Conservation (phyloP, 1,140 invertebrate species). For the Sycophaga agraensis region DNA sequence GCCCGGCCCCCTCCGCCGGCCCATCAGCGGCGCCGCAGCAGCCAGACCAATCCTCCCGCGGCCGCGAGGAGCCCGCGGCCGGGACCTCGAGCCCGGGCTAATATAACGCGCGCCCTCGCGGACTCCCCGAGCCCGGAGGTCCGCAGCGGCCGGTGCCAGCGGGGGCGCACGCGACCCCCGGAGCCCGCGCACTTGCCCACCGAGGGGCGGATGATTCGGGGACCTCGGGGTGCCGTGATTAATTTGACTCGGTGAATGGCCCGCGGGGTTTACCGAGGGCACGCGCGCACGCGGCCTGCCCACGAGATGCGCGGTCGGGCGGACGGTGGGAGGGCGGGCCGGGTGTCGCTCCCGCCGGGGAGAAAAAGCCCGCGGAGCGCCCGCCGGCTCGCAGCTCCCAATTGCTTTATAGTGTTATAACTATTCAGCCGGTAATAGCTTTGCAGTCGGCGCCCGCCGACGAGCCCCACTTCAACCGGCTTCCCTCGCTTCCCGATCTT, state of each 20-base stretch:
- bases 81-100: too few relatives aligned
- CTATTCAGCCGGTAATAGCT: constrained; percentile 22
- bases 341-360: too few relatives aligned
- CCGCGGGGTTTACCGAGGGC: constrained; percentile 50
- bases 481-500: neutral
- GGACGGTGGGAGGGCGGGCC: neutral
- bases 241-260: constrained; percentile 58
- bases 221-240: constrained; percentile 49
- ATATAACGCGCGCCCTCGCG: neutral
- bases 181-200: too few relatives aligned
- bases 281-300: constrained; percentile 31
- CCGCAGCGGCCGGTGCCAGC: too few relatives aligned
- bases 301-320: too few relatives aligned
- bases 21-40: neutral
- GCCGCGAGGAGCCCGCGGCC: neutral
- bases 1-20: constrained; percentile 9
- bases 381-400: neutral
- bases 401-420: constrained; percentile 25
- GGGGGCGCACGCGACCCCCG: neutral
- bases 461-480: too few relatives aligned
- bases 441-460: neutral
- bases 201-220: constrained; percentile 29
- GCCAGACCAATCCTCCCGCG: constrained; percentile 14
- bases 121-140: too few relatives aligned
- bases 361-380: too few relatives aligned